Evolutionary conservation across 2,113 vertebrate species (phyloP).

Genomic region (Turdus rufiventris): DNA sequence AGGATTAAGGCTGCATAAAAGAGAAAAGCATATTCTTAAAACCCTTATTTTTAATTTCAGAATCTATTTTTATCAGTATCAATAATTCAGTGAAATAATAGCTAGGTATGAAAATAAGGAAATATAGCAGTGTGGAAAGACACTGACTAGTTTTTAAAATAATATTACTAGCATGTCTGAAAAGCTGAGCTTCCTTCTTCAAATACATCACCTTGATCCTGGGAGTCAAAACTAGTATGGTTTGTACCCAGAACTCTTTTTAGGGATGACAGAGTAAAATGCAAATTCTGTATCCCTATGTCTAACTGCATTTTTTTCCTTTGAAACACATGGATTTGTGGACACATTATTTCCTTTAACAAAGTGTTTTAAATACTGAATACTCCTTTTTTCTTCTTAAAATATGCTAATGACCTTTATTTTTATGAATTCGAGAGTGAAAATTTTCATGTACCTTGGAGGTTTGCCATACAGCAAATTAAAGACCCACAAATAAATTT

Average conservation of each 20-base stretch:
- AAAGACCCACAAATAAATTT: not conserved
- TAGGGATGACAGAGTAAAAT: not conserved
- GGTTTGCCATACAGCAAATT: not conserved
- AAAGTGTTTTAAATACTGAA: not conserved
- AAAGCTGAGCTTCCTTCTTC: not conserved
- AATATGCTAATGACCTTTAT: slow-evolving; percentile 2
- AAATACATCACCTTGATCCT: not conserved
- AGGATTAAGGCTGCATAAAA: not conserved
- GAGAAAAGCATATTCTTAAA: not conserved
- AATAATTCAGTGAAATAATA: not conserved
- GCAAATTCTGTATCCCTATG: not conserved
- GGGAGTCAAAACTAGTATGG: not conserved
- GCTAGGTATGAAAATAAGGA: not conserved
- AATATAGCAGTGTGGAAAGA: not conserved
- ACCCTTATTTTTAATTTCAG: not conserved
- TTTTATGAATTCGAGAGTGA: not conserved
- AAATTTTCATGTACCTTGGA: slow-evolving; percentile 1
- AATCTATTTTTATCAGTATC: not conserved
- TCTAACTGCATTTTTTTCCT: not conserved
- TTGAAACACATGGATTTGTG: not conserved
- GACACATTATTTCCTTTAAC: not conserved
- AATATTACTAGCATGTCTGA: not conserved
- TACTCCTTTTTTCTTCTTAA: not conserved
- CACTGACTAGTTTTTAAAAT: not conserved
- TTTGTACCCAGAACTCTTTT: not conserved